Conservation (phyloP, 53 echinoderm and acorn worm genomes). For the Holothuria leucospilota region DNA sequence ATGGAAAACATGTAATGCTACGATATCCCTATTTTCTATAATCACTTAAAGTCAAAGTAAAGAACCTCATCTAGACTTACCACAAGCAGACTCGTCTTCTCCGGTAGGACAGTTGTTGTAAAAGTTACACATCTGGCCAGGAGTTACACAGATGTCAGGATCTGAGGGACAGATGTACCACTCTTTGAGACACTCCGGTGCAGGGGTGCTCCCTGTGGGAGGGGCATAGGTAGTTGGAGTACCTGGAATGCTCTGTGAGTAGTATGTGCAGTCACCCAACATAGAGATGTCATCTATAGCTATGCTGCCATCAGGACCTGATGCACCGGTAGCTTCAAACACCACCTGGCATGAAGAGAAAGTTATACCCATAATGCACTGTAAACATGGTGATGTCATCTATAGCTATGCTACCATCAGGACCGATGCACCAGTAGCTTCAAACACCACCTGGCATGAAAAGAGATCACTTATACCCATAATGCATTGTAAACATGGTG, state of each 20-base stretch:
- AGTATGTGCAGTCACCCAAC: conserved; percentile 24
- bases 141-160: conserved; percentile 68
- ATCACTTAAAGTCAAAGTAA: too few relatives aligned
- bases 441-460: conserved; percentile 61
- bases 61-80: conserved; percentile 30
- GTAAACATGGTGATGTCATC: conserved; percentile 80
- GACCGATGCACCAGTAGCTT: conserved; percentile 33
- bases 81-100: conserved; percentile 78
- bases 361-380: conserved; percentile 27
- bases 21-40: too few relatives aligned
- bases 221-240: conserved; percentile 25
- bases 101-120: conserved; percentile 67
- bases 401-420: conserved; percentile 70
- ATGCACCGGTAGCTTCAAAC: conserved; percentile 65
- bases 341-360: conserved; percentile 54
- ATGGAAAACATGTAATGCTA: too few relatives aligned
- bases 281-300: conserved; percentile 83
- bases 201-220: conserved; percentile 19
- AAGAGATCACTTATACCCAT: too few relatives aligned
- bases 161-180: conserved; percentile 39
- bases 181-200: conserved; percentile 35
- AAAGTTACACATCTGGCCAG: conserved; percentile 77
- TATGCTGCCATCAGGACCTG: conserved; percentile 76
- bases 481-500: neutral
- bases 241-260: conserved; percentile 12